Conservation (phyloP, 1,140 invertebrate genomes). For the Heliconius congener region DNA sequence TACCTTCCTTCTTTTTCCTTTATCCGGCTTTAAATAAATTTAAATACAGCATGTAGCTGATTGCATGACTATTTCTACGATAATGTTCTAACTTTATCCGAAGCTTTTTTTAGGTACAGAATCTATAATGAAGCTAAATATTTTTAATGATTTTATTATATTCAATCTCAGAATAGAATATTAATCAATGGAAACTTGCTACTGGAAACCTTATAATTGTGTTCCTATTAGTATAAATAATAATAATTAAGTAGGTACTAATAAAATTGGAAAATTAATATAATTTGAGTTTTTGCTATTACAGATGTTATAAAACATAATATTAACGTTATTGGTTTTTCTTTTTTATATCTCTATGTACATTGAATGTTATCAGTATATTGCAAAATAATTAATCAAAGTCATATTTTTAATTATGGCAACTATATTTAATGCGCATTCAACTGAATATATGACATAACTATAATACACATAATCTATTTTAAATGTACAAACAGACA, state of each 20-base stretch:
- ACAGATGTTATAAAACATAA: neutral
- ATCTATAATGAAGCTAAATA: conserved; percentile 62
- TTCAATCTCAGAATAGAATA: conserved; percentile 58
- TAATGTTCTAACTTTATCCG: conserved; percentile 48
- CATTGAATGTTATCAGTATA: neutral
- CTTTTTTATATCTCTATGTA: neutral
- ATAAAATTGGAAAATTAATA: conserved; percentile 46
- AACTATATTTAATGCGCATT: too few relatives aligned
- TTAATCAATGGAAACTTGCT: conserved; percentile 70
- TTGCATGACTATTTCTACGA: conserved; percentile 61
- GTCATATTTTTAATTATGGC: neutral
- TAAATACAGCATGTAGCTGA: conserved; percentile 22
- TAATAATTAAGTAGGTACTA: conserved; percentile 29
- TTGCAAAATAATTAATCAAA: conserved; percentile 12
- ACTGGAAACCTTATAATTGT: conserved; percentile 45
- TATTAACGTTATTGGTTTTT: neutral
- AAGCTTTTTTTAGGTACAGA: conserved; percentile 57
- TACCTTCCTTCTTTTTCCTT: too few relatives aligned
- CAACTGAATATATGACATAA: neutral
- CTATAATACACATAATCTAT: neutral
- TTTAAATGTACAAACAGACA: neutral
- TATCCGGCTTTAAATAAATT: too few relatives aligned
- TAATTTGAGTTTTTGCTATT: conserved; percentile 17
- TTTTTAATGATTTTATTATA: conserved; percentile 66
- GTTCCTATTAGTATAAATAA: conserved; percentile 43